phyloP scores from a whole-genome alignment of 2,888 invertebrate species.

The Saturnia pavonia region DNA sequence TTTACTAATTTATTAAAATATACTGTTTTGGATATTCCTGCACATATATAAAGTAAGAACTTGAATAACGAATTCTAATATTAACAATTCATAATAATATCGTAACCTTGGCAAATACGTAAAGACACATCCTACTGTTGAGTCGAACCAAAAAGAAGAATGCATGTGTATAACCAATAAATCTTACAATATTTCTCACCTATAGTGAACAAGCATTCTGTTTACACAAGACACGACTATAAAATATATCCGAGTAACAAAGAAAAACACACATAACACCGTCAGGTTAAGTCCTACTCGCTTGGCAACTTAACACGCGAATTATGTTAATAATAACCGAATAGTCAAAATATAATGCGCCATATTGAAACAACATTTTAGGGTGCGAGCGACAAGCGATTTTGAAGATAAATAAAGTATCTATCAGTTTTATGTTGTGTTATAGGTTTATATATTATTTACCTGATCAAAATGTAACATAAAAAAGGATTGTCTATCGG shows the following conservation, averaged over 20 bases:
- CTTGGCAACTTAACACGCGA: conserved; percentile 52
- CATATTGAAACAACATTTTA: conserved; percentile 28
- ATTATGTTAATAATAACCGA: conserved; percentile 70
- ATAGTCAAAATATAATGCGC: conserved; percentile 74
- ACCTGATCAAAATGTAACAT: no score
- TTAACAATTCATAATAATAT: conserved; percentile 12
- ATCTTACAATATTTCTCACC: conserved; percentile 78
- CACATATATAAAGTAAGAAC: not conserved
- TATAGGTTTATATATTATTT: no score
- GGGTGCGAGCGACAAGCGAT: conserved; percentile 41
- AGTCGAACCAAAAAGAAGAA: conserved; percentile 57
- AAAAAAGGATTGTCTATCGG: no score
- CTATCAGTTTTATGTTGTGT: not conserved
- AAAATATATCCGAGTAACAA: conserved; percentile 76
- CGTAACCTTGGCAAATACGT: conserved; percentile 14
- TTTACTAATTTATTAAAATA: no score
- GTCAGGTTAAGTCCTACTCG: conserved; percentile 64
- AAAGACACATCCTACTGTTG: conserved; percentile 47
- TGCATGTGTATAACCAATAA: conserved; percentile 72
- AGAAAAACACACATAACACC: conserved; percentile 67
- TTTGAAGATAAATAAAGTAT: conserved; percentile 14
- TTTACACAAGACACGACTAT: conserved; percentile 78
- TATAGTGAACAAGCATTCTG: conserved; percentile 63
- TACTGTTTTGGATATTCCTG: not conserved
- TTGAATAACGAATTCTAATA: not conserved